Evolutionary conservation across 1,140 invertebrate species (phyloP), one percentile per base, ranked within the genome.

Genomic region (Andricus grossulariae): DNA sequence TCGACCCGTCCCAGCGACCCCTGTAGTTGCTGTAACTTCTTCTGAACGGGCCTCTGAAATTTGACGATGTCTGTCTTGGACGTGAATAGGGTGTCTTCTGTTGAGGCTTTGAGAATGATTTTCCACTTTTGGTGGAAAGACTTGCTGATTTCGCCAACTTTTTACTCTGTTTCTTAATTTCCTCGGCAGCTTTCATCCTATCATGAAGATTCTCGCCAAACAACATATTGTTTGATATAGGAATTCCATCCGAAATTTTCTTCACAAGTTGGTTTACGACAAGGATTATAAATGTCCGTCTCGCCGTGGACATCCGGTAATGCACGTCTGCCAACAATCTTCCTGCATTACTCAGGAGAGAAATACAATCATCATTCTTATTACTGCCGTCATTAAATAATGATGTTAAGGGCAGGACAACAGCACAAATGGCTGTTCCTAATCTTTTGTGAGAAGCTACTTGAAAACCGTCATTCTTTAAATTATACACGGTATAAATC

Each of bases 291-390:
- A n/a, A n/a, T n/a, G n/a, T n/a, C n/a, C n/a, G n/a, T n/a, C n/a
- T n/a, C n/a, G n/a, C n/a, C n/a, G n/a, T n/a, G n/a, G n/a, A n/a
- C n/a, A n/a, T n/a, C n/a, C n/a, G n/a, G n/a, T 51, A 16, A 51
- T 51, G 50, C 4, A 51, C 50, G 2, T 82, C 80, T 3, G n/a
- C 15, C 57, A 76, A 13, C 12, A 77, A 15, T 50, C 52, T 76
- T 15, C 75, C 80, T 21, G 77, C 74, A 74, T 76, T 76, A 54
- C 49, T 75, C n/a, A 51, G 10, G n/a, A 51, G n/a, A 51, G 5
- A 51, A 16, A 51, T 16, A 51, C 50, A 15, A 2, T 51, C 50
- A 15, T 51, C n/a, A 51, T 13, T 51, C n/a, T 51, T 16, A 7
- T 51, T 51, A 5, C 3, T 16, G 12, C 50, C 50, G 3, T 51